phyloP scores from a whole-genome alignment of 2,797 vertebrate species.

The Arnoldichthys spilopterus region DNA sequence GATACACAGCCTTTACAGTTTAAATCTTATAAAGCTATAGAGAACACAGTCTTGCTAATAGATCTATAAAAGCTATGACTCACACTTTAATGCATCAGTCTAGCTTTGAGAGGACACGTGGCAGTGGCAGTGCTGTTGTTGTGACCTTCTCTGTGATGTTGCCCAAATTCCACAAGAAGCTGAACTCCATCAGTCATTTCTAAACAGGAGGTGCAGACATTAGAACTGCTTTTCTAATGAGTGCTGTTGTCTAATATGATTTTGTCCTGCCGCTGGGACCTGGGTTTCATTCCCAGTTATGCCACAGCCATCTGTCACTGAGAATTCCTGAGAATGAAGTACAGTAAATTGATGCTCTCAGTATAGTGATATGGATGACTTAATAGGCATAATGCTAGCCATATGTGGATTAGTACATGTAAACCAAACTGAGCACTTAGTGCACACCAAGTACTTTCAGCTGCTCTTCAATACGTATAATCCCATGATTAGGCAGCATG shows the following conservation, averaged over 20 bases:
- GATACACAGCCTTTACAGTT: background rate
- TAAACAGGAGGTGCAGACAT: conserved; percentile 15
- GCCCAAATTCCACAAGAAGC: conserved; percentile 22
- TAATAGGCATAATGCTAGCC: background rate
- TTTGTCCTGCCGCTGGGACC: background rate
- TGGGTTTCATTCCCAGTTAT: background rate
- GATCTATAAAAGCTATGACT: conserved; percentile 11
- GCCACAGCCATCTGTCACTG: background rate
- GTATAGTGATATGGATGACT: background rate
- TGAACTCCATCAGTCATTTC: conserved; percentile 29
- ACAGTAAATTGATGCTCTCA: background rate
- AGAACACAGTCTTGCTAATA: background rate
- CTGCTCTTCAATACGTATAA: background rate
- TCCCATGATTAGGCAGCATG: background rate
- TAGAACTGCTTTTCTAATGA: conserved; percentile 11
- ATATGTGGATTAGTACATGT: too few relatives aligned
- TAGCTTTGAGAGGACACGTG: conserved; percentile 6
- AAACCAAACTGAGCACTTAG: background rate
- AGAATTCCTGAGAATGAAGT: background rate
- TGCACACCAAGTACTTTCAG: background rate
- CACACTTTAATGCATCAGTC: background rate
- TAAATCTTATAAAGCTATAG: background rate
- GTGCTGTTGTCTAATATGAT: conserved; percentile 14
- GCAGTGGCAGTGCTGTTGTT: conserved; percentile 13
- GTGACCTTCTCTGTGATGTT: conserved; percentile 9